phyloP scores from a whole-genome alignment of 2,797 vertebrate genomes.

The Mormyrops boulengeri region DNA sequence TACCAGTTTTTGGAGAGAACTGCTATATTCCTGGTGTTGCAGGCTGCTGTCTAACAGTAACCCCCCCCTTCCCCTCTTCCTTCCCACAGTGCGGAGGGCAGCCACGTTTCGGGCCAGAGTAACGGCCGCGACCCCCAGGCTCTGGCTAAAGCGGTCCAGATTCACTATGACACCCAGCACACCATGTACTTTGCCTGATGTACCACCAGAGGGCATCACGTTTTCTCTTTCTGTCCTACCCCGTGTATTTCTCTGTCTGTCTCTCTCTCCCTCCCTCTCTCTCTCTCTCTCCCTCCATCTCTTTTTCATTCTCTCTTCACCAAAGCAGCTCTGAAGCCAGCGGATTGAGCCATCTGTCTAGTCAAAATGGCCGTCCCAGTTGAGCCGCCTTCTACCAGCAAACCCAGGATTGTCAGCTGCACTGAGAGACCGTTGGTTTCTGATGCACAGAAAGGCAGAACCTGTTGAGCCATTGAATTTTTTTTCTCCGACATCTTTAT shows the following conservation, averaged over 20 bases:
- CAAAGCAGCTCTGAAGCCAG: slow-evolving; percentile 56
- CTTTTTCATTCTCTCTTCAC: slow-evolving; percentile 45
- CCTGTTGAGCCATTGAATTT: slow-evolving; percentile 83
- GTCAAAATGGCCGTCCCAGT: slow-evolving; percentile 49
- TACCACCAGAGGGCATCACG: slow-evolving; percentile 41
- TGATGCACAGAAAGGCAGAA: slow-evolving; percentile 64
- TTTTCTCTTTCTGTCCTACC: slow-evolving; percentile 20
- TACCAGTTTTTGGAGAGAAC: background rate
- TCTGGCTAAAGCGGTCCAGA: slow-evolving; percentile 96
- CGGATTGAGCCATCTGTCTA: slow-evolving; percentile 42
- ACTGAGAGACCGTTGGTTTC: slow-evolving; percentile 67
- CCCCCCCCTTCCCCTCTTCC: background rate
- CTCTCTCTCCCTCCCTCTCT: slow-evolving; percentile 21
- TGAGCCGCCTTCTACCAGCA: slow-evolving; percentile 82
- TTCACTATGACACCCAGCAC: slow-evolving; percentile 98
- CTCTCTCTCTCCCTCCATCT: slow-evolving; percentile 9
- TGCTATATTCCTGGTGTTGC: no score
- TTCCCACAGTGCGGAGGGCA: slow-evolving; percentile 84
- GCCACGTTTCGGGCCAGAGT: slow-evolving; percentile 98
- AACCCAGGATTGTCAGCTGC: slow-evolving; percentile 61
- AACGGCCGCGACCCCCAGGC: slow-evolving; percentile 95
- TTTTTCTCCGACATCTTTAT: slow-evolving; percentile 29
- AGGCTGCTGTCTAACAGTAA: background rate
- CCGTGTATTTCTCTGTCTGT: slow-evolving; percentile 15
- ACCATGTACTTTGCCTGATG: slow-evolving; percentile 99